These are phyloP conservation scores for Phyllopteryx taeniolatus DNA, from an alignment of 2,113 vertebrate genomes.

Conservation along the genomic window DNA sequence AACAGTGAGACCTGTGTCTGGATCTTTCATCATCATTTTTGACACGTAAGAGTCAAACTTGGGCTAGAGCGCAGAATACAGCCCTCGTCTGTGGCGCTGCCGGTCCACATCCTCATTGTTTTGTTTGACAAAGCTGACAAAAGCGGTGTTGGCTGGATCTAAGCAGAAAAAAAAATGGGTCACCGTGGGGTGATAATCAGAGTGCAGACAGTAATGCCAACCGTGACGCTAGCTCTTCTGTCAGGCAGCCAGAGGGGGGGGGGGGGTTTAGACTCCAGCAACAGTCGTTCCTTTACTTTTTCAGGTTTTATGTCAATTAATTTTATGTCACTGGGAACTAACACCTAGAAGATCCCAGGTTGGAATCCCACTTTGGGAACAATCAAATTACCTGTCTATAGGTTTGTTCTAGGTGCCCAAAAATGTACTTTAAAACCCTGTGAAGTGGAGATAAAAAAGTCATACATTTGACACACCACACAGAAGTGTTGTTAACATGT, in stretches of 20 bases:
- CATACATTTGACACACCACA: too few relatives aligned
- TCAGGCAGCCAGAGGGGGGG: background rate
- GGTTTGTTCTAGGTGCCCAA: too few relatives aligned
- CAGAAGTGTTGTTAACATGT: too few relatives aligned
- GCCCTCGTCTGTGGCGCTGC: slow-evolving; percentile 31
- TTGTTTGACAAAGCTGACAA: slow-evolving; percentile 59
- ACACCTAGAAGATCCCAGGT: too few relatives aligned
- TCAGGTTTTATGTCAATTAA: too few relatives aligned
- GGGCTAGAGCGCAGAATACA: background rate
- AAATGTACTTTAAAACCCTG: too few relatives aligned
- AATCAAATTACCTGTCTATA: too few relatives aligned
- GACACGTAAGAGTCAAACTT: background rate
- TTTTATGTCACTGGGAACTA: too few relatives aligned
- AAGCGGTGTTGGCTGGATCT: slow-evolving; percentile 30
- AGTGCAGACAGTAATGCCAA: slow-evolving; percentile 60
- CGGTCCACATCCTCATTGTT: slow-evolving; percentile 41
- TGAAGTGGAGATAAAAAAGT: too few relatives aligned
- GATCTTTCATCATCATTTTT: background rate
- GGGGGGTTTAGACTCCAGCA: slow-evolving; percentile 12
- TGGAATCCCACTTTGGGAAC: too few relatives aligned
- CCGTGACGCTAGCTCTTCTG: slow-evolving; percentile 23
- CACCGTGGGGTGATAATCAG: slow-evolving; percentile 37
- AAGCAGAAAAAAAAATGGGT: slow-evolving; percentile 14
- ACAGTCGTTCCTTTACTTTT: slow-evolving; percentile 4
- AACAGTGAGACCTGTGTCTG: background rate